phyloP scores from a whole-genome alignment of 2,888 invertebrate genomes.

The Epinotia nisella region DNA sequence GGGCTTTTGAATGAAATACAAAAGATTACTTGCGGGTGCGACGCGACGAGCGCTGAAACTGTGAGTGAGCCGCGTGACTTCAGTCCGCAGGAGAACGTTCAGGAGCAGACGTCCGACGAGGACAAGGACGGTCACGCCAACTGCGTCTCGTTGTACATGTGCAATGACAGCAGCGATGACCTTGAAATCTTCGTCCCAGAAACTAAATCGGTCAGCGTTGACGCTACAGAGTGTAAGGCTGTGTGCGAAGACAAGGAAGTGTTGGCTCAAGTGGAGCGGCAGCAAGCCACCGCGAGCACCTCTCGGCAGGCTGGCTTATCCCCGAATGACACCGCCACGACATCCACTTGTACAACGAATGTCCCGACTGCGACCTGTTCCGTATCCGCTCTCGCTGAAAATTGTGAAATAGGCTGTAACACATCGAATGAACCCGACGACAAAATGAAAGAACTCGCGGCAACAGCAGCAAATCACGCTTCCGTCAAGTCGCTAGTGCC shows the following conservation, averaged over 20 bases:
- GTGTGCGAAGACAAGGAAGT: conserved; percentile 66
- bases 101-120: neutral
- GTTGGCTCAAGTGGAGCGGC: conserved; percentile 47
- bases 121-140: neutral
- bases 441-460: conserved; percentile 1
- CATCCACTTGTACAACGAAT: conserved; percentile 7
- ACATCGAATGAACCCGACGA: conserved; percentile 10
- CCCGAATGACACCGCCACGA: neutral
- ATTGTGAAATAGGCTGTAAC: conserved; percentile 8
- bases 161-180: conserved; percentile 16
- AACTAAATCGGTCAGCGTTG: conserved; percentile 22
- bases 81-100: neutral
- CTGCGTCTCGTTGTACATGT: neutral
- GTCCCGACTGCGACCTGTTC: conserved; percentile 2
- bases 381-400: conserved; percentile 10
- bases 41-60: conserved; percentile 49
- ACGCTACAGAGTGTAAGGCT: conserved; percentile 45
- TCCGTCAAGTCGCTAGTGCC: conserved; percentile 39
- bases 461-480: conserved; percentile 19
- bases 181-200: conserved; percentile 22
- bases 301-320: neutral
- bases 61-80: neutral
- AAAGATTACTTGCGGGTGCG: conserved; percentile 68
- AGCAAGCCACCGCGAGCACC: neutral
- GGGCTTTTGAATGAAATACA: conserved; percentile 76